Evolutionary conservation across 2,888 invertebrate genomes (phyloP), one percentile per base, ranked within the genome.

Genomic region (Hofmannophila pseudospretella): DNA sequence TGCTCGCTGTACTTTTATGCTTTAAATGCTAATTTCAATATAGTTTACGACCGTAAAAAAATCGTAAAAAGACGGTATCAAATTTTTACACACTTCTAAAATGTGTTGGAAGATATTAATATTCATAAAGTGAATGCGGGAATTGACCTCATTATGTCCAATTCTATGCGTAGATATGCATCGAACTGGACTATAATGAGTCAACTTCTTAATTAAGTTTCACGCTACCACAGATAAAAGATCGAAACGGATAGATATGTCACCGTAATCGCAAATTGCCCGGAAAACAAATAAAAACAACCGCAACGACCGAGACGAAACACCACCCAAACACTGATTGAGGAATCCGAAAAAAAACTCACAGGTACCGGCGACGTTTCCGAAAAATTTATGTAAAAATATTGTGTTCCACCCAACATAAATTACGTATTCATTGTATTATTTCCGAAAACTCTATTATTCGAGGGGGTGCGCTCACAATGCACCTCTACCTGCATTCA

Each of bases 371-470:
- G 10, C 66, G 7, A 20, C 66, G 54, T 76, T 79, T 81, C 78
- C 81, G 73, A 80, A 80, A 70, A 80, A 68, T 58, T 58, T 58
- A 59, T 68, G 53, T 70, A 66, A 73, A 38, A 75, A 76, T 76
- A 72, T 76, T 70, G 67, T 69, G 64, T 67, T 66, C 64, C 68
- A 61, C 23, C 68, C 69, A 59, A 74, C 79, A 84, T 85, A 84
- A 85, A 85, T 85, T 84, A 82, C 67, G 63, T 67, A 71, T 71
- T 71, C 74, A 82, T 86, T 86, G 86, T 85, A 68, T 68, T 68
- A 66, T 75, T 84, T 85, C 84, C 81, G 68, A 84, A 85, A 85
- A 85, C 66, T 81, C 78, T 76, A 81, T 84, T 84, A 77, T 82
- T 66, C 68, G 53, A 47, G 51, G 49, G 63, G 71, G 72, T 74